These are phyloP conservation scores for Scarus forsteni DNA, from an alignment of 2,797 vertebrate genomes.

Conservation along the genomic window DNA sequence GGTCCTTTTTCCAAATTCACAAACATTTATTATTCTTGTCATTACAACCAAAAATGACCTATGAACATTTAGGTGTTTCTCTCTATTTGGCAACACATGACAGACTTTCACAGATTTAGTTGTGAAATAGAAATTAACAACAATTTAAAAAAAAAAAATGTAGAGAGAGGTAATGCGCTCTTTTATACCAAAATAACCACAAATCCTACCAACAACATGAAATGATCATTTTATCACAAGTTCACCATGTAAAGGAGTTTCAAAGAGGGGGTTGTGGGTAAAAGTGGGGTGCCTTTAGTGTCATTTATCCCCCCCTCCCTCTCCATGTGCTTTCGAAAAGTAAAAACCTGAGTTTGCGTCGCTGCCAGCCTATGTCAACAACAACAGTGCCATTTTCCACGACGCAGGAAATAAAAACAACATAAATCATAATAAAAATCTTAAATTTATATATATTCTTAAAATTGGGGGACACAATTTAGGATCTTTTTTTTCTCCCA, in stretches of 20 bases:
- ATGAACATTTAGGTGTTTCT: constrained; percentile 83
- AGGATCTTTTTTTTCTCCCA: constrained; percentile 33
- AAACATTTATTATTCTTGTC: constrained; percentile 97
- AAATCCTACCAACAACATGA: constrained; percentile 82
- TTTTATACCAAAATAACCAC: constrained; percentile 83
- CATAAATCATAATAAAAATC: constrained; percentile 78
- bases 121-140: constrained; percentile 89
- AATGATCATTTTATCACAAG: constrained; percentile 82
- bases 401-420: constrained; percentile 76
- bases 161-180: constrained; percentile 81
- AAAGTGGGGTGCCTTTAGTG: constrained; percentile 22
- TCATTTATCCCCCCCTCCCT: constrained; percentile 59
- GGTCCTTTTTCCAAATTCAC: constrained; percentile 84
- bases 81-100: constrained; percentile 87
- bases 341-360: constrained; percentile 89
- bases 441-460: constrained; percentile 66
- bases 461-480: constrained; percentile 62
- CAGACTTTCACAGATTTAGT: constrained; percentile 89
- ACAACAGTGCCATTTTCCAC: constrained; percentile 86
- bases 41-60: constrained; percentile 92
- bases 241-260: constrained; percentile 78
- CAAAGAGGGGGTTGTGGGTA: constrained; percentile 31
- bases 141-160: constrained; percentile 77
- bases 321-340: constrained; percentile 85
- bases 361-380: constrained; percentile 78